Base-by-base conservation (phyloP, 1,140 invertebrate species). In the Trinorchestia longiramus region DNA sequence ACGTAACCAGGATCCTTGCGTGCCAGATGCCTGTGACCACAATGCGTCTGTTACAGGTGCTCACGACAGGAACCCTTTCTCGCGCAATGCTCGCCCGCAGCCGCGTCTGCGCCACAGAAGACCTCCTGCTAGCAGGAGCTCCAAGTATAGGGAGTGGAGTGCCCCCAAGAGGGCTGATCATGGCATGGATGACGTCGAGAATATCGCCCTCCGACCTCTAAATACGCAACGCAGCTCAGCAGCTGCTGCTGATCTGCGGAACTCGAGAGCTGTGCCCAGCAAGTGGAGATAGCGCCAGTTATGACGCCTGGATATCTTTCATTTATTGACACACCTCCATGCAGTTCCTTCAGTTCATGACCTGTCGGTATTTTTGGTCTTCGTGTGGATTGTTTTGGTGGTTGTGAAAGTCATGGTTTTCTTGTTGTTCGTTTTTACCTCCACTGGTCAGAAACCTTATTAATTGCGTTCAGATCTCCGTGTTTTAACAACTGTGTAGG, bases 121-220 rank as follows among this genome's bases (percentile, higher is more conserved):
- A 4, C 92, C 92, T 0, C 92, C 92, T 8, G 92, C 92, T 0
- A 94, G 92, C 92, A 44, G 92, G 44, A 94, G 92, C 44, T 94
- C 92, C 92, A 94, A 94, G 92, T 94, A 94, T 44, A 94, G 92
- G 92, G 92, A 94, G 41, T 94, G 92, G 92, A 43, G 43, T 11
- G 43, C 92, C 3, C 44, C 43, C 11, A 94, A 47, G 36, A 6
- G 92, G 19, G 44, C 43, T n/a, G 92, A 94, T 94, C 19, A 47
- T 11, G 19, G 43, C 88, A 0, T 28, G 40, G 44, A 47, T 28
- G 92, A 94, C 44, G 92, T 44, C 40, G 92, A 94, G 44, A 47
- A 42, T 44, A 94, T 94, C 40, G 92, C 92, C 41, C 92, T 94
- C 6, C 4, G 41, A 8, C 92, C 41, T 8, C 41, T 44, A 44